Conservation (phyloP, 2,113 vertebrate species). For the Dendropsophus ebraccatus region DNA sequence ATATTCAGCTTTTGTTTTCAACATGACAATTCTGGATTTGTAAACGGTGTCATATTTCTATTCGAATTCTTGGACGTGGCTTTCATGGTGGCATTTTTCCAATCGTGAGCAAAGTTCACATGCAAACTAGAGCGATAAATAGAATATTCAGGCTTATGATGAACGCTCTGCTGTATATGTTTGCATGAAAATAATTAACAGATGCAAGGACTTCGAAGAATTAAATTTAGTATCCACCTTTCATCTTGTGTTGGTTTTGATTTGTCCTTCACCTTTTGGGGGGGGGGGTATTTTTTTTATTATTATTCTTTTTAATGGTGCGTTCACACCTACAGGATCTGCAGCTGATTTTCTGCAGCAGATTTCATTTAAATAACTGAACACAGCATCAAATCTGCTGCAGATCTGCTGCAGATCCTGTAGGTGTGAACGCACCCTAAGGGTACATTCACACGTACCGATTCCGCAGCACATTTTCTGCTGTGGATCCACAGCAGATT, state of each 20-base stretch:
- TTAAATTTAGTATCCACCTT: not conserved
- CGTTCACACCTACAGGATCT: too few species aligned
- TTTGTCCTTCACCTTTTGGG: too few species aligned
- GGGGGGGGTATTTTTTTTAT: too few species aligned
- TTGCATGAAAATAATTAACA: not conserved
- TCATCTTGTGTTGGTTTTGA: not conserved
- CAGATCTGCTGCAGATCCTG: too few species aligned
- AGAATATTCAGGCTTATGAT: constrained; percentile 14
- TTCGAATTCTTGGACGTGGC: constrained; percentile 46
- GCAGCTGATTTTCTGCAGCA: too few species aligned
- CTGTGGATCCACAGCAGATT: too few species aligned
- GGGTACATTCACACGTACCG: too few species aligned
- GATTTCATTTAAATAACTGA: too few species aligned
- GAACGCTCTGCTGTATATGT: not conserved
- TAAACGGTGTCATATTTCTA: constrained; percentile 48
- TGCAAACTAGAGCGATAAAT: constrained; percentile 1
- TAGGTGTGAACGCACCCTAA: too few species aligned
- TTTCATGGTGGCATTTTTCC: constrained; percentile 47
- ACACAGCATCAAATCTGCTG: too few species aligned
- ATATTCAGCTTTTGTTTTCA: constrained; percentile 50
- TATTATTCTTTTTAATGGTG: too few species aligned
- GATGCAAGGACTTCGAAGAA: constrained; percentile 2
- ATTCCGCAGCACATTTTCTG: too few species aligned
- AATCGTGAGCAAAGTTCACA: constrained; percentile 54
- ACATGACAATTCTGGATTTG: constrained; percentile 53